phyloP scores from a whole-genome alignment of 2,797 vertebrate species.

The Pelobates cultripes region DNA sequence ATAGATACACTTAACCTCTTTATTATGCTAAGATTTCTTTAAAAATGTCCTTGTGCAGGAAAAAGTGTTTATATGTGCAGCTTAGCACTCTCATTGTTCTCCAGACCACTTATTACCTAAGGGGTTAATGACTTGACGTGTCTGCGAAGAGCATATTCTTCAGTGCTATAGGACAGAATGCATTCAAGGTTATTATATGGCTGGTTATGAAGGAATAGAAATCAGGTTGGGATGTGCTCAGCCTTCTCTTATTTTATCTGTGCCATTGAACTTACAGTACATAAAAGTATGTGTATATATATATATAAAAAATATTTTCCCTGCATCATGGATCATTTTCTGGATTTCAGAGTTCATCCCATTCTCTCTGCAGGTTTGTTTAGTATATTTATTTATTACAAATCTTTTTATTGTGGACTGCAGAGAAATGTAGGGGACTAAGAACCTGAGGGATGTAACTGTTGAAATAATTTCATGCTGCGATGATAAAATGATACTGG shows the following conservation, averaged over 20 bases:
- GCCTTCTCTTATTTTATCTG: not conserved
- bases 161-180: not conserved
- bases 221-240: not conserved
- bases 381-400: not conserved
- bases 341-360: slow-evolving; percentile 43
- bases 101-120: too few species aligned
- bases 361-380: slow-evolving; percentile 40
- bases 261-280: not conserved
- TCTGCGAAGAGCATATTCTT: not conserved
- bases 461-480: slow-evolving; percentile 61
- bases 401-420: slow-evolving; percentile 28
- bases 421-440: slow-evolving; percentile 53
- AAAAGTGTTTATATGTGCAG: not conserved
- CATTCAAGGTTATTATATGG: not conserved
- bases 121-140: too few species aligned
- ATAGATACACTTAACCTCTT: not conserved
- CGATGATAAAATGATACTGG: slow-evolving; percentile 57
- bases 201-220: not conserved
- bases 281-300: slow-evolving; percentile 28
- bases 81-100: not conserved
- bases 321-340: not conserved
- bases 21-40: not conserved
- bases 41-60: slow-evolving; percentile 9
- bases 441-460: slow-evolving; percentile 57
- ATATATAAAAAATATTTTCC: not conserved